phyloP scores from a whole-genome alignment of 1,140 invertebrate species.

The Lethocerus indicus region DNA sequence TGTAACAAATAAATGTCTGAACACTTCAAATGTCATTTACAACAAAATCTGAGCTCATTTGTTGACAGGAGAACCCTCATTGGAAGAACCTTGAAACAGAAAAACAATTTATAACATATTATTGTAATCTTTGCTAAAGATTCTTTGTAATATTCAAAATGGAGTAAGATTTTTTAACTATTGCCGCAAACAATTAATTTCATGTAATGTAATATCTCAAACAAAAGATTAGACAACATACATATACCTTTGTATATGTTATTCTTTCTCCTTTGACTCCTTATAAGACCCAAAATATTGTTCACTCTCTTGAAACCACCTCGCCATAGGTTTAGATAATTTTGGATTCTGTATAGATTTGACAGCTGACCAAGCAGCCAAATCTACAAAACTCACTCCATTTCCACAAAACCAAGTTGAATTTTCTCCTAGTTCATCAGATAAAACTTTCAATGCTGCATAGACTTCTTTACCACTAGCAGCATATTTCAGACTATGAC shows the following conservation, averaged over 20 bases:
- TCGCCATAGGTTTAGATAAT: not conserved
- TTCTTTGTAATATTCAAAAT: not conserved
- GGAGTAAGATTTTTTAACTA: not conserved
- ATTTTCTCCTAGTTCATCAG: not conserved
- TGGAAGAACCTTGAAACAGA: too few species aligned
- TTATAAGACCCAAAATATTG: not conserved
- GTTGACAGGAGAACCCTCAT: too few species aligned
- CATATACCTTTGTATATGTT: not conserved
- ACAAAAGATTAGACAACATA: not conserved
- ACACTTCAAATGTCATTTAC: too few species aligned
- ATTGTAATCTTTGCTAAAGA: too few species aligned
- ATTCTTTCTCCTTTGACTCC: not conserved
- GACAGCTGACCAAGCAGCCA: conserved; percentile 9
- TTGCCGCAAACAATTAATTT: too few species aligned
- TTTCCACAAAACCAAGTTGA: conserved; percentile 5
- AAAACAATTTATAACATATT: too few species aligned
- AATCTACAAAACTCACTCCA: not conserved
- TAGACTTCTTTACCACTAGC: not conserved
- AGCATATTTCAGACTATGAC: not conserved
- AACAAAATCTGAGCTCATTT: too few species aligned
- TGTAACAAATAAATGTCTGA: too few species aligned
- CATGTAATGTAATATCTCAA: too few species aligned
- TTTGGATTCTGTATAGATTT: conserved; percentile 1
- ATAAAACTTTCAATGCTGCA: not conserved
- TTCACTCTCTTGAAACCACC: not conserved